Conservation (phyloP, 2,113 vertebrate genomes). For the Toxotes chatareus region DNA sequence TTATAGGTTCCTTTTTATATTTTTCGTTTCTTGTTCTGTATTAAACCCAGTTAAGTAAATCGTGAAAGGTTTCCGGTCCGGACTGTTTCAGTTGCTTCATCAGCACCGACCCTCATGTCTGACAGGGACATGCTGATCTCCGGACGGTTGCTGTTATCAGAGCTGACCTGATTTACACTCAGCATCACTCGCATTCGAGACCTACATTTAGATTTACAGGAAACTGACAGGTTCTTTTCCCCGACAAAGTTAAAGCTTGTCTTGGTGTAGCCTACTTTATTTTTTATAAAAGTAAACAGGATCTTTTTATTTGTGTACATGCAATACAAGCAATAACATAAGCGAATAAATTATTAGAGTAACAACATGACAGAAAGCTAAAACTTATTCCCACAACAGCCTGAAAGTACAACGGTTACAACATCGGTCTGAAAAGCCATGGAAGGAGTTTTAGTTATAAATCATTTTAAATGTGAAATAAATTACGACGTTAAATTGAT, state of each 20-base stretch:
- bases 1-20: neutral
- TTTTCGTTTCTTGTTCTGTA: neutral
- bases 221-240: neutral
- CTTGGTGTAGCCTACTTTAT: neutral
- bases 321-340: neutral
- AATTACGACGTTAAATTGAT: neutral
- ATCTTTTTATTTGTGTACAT: neutral
- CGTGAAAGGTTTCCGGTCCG: slow-evolving; percentile 14
- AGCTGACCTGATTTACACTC: slow-evolving; percentile 3
- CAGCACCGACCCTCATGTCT: slow-evolving; percentile 56
- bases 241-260: neutral
- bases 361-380: neutral
- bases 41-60: too few relatives aligned
- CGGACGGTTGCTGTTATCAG: neutral
- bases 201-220: neutral
- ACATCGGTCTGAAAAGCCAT: neutral
- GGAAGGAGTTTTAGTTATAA: neutral
- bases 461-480: neutral
- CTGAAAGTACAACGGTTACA: neutral
- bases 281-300: neutral
- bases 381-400: neutral
- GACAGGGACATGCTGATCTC: slow-evolving; percentile 19
- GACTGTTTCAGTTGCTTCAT: neutral
- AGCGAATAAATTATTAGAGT: neutral
- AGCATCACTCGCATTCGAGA: neutral